phyloP scores from a whole-genome alignment of 2,888 invertebrate species.

The Heteropelma amictum region DNA sequence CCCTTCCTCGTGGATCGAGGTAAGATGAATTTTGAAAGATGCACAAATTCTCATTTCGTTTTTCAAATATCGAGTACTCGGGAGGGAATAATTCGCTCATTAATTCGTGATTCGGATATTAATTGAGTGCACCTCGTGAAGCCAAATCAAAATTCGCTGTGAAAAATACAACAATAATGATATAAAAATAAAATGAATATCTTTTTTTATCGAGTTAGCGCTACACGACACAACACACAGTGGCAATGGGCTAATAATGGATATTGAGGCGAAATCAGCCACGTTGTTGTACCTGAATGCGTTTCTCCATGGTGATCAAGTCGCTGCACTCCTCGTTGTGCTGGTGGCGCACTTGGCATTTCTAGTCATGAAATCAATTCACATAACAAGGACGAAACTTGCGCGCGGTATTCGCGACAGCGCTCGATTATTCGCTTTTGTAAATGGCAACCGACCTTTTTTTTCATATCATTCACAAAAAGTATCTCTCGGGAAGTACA shows the following conservation, averaged over 20 bases:
- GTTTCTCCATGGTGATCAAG: constrained; percentile 95
- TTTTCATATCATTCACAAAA: constrained; percentile 34
- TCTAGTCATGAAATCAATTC: constrained; percentile 80
- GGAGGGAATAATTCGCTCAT: background rate
- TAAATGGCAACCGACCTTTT: constrained; percentile 21
- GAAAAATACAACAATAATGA: background rate
- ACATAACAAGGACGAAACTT: constrained; percentile 69
- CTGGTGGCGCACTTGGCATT: constrained; percentile 93
- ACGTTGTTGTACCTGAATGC: constrained; percentile 82
- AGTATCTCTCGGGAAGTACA: constrained; percentile 1
- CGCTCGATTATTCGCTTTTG: background rate
- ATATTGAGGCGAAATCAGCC: constrained; percentile 61
- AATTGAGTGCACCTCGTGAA: constrained; percentile 19
- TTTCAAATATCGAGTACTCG: background rate
- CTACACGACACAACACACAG: constrained; percentile 52
- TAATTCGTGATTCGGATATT: background rate
- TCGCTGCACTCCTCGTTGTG: constrained; percentile 97
- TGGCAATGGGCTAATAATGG: constrained; percentile 38
- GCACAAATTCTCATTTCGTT: background rate
- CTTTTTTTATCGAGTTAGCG: constrained; percentile 33
- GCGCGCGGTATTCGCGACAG: background rate
- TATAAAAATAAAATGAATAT: constrained; percentile 11
- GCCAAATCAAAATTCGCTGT: constrained; percentile 32
- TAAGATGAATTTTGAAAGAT: background rate
- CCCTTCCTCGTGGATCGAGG: background rate